Evolutionary conservation across 2,797 vertebrate species (phyloP), one percentile per base, ranked within the genome.

Genomic region (Thripadectes ignobilis): DNA sequence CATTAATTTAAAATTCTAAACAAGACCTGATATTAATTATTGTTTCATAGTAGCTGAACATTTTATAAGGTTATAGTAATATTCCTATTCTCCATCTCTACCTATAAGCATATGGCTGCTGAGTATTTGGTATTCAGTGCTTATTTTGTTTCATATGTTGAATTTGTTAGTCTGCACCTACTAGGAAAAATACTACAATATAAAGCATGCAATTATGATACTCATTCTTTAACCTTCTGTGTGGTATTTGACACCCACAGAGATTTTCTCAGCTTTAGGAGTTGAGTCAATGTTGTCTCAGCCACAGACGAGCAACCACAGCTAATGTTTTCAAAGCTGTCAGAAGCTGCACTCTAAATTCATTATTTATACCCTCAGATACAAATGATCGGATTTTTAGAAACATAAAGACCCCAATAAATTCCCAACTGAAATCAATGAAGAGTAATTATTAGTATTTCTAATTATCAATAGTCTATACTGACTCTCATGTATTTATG

Each of bases 1-100:
- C 48, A 51, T 93, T 86, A 91, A 93, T 90, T 93, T 72, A 52
- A 39, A 89, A 76, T 85, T 49, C 79, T 89, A 90, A 95, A 81
- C 41, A 81, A 73, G 52, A 94, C 48, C 16, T 76, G 59, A 59
- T 81, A 88, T 73, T 90, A 95, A 92, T 89, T 86, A 89, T 76
- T 92, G 41, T 15, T 88, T 91, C 11, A 12, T 8, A 78, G 38
- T 49, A 76, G 55, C 24, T 18, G 30, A 62, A 84, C 7, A 39
- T 73, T 81, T 87, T 54, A 71, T 69, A 63, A 78, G 73, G 39
- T 48, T 68, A 27, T n/a, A 72, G 46, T 62, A n/a, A 69, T 80
- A 73, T 65, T 84, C 26, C 43, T 82, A 26, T 74, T 95, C 30
- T 46, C 79, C n/a, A n/a, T 84, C 32, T 78, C 69, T 79, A 72